Evolutionary conservation across 2,113 vertebrate species (phyloP).

Genomic region (Mirounga angustirostris): DNA sequence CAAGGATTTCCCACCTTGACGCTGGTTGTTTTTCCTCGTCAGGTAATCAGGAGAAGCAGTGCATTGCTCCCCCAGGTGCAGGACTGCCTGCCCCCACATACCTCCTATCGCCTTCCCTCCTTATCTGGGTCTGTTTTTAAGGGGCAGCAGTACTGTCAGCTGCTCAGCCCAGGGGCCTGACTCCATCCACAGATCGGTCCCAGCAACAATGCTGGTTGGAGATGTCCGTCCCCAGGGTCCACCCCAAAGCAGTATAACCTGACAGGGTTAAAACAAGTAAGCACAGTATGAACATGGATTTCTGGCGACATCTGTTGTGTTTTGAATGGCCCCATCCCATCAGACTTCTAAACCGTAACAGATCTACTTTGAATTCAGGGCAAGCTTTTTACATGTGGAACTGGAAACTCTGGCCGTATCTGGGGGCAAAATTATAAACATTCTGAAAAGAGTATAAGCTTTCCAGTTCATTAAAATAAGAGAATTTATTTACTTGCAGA

Average conservation of each 20-base stretch:
- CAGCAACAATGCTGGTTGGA: background rate
- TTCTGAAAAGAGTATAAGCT: background rate
- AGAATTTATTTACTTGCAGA: background rate
- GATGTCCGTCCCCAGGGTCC: background rate
- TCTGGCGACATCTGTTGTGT: slow-evolving; percentile 13
- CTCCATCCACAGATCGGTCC: background rate
- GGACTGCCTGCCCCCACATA: background rate
- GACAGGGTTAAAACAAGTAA: background rate
- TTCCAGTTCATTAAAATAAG: background rate
- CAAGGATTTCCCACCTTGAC: background rate
- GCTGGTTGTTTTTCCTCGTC: background rate
- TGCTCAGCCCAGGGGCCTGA: background rate
- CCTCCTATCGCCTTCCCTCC: rapidly evolving
- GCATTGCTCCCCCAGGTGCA: too few species aligned
- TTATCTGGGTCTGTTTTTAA: background rate
- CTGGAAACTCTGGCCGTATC: background rate
- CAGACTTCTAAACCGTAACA: background rate
- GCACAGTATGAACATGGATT: background rate
- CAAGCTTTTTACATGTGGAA: background rate
- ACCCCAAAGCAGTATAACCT: background rate
- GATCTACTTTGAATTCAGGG: background rate
- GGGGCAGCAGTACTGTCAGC: background rate
- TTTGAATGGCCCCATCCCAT: background rate
- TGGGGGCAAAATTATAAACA: background rate
- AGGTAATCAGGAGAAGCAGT: background rate